Conservation (phyloP, 2,888 invertebrate genomes). For the Drosophila cracens region DNA sequence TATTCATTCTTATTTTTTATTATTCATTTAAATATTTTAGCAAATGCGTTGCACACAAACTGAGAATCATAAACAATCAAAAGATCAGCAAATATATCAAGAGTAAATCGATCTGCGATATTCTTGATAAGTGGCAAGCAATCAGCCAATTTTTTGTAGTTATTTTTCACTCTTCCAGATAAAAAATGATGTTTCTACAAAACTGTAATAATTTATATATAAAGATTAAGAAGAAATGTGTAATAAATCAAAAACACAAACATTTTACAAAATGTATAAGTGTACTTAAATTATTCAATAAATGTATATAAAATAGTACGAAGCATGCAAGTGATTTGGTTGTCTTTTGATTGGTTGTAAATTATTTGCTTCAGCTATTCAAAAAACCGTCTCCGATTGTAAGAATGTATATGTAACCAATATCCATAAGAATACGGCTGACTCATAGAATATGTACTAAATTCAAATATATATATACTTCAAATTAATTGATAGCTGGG, state of each 20-base stretch:
- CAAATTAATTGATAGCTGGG: background rate
- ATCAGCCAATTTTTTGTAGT: too few relatives aligned
- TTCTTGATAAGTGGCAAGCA: background rate
- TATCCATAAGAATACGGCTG: background rate
- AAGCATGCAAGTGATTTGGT: background rate
- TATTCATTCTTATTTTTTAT: slow-evolving; percentile 3
- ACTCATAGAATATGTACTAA: background rate
- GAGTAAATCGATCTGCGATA: background rate
- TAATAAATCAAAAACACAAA: background rate
- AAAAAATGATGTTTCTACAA: background rate
- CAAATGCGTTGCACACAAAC: slow-evolving; percentile 61
- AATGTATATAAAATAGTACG: background rate
- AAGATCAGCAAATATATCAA: slow-evolving; percentile 48
- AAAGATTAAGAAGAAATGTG: background rate
- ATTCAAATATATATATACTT: background rate
- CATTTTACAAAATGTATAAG: background rate
- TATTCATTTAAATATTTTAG: slow-evolving; percentile 28
- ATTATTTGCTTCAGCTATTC: background rate
- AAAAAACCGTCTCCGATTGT: background rate
- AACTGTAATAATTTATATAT: background rate
- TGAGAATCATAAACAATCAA: slow-evolving; percentile 51
- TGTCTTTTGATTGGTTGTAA: background rate
- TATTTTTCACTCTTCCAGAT: background rate
- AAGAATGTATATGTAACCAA: background rate
- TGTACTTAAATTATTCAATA: background rate